These are phyloP conservation scores for Neopipo cinnamomea DNA, from an alignment of 2,113 vertebrate genomes.

Conservation along the genomic window DNA sequence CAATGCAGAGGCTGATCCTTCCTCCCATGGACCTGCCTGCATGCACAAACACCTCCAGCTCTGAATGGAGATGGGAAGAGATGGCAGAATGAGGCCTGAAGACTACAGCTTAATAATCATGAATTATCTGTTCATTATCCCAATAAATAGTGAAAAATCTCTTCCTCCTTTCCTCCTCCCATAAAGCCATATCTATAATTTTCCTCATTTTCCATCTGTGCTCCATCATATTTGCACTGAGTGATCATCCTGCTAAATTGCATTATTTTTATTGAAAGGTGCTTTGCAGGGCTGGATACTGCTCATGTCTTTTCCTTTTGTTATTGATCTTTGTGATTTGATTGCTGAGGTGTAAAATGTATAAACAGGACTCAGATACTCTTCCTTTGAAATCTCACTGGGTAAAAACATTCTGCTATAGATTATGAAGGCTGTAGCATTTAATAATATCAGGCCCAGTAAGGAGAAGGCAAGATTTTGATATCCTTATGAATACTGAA, in stretches of 20 bases:
- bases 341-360: slow-evolving; percentile 39
- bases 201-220: slow-evolving; percentile 52
- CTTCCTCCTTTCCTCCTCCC: slow-evolving; percentile 41
- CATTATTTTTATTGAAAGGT: slow-evolving; percentile 62
- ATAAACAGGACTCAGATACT: slow-evolving; percentile 16
- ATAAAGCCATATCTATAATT: slow-evolving; percentile 23
- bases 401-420: slow-evolving; percentile 25
- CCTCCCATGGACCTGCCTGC: neutral
- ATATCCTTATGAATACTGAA: slow-evolving; percentile 48
- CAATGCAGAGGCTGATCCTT: neutral
- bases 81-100: neutral
- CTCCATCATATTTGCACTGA: slow-evolving; percentile 56
- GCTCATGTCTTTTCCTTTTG: slow-evolving; percentile 15
- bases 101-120: slow-evolving; percentile 44
- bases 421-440: slow-evolving; percentile 48
- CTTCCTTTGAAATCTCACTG: slow-evolving; percentile 41
- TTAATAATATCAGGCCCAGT: slow-evolving; percentile 26
- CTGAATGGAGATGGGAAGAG: neutral
- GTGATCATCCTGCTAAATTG: slow-evolving; percentile 44
- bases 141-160: slow-evolving; percentile 60
- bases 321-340: slow-evolving; percentile 31
- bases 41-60: neutral
- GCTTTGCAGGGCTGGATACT: slow-evolving; percentile 19
- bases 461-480: slow-evolving; percentile 37
- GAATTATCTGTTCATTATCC: slow-evolving; percentile 57